Evolutionary conservation across 2,888 invertebrate genomes (phyloP).

Genomic region (Chrysolina americana): DNA sequence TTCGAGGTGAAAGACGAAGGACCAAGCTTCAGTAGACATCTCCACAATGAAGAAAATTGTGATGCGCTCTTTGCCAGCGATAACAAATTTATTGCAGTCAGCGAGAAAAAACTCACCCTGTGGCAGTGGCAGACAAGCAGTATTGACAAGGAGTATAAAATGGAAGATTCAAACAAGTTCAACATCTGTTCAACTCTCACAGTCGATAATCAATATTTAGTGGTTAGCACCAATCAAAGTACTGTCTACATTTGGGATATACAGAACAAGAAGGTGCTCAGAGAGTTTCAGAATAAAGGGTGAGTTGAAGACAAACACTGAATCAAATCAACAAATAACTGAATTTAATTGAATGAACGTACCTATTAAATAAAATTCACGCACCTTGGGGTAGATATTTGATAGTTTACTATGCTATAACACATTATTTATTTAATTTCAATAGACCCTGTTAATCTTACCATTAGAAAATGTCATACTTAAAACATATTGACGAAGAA

Average conservation of each 20-base stretch:
- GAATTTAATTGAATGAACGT: too few species aligned
- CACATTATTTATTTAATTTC: too few species aligned
- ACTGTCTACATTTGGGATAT: conserved; percentile 68
- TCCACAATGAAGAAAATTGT: conserved; percentile 33
- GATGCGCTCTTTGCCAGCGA: conserved; percentile 42
- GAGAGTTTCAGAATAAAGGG: conserved; percentile 56
- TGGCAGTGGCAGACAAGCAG: conserved; percentile 30
- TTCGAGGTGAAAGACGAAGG: conserved; percentile 31
- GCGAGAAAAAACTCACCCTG: conserved; percentile 41
- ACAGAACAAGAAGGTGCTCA: conserved; percentile 44
- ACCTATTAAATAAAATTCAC: too few species aligned
- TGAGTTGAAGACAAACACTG: conserved; percentile 41
- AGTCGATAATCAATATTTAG: conserved; percentile 67
- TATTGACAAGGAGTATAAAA: conserved; percentile 25
- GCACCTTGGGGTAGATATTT: too few species aligned
- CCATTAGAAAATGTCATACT: too few species aligned
- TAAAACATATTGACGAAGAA: too few species aligned
- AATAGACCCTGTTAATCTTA: too few species aligned
- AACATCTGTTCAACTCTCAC: conserved; percentile 50
- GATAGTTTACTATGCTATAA: too few species aligned
- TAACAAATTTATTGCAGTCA: conserved; percentile 41
- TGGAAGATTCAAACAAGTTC: conserved; percentile 24
- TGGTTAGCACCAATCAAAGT: conserved; percentile 67
- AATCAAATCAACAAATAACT: background rate
- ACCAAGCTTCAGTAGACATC: conserved; percentile 4